Conservation (phyloP, 64 coral and sea anemone genomes). For the Montipora foliosa region DNA sequence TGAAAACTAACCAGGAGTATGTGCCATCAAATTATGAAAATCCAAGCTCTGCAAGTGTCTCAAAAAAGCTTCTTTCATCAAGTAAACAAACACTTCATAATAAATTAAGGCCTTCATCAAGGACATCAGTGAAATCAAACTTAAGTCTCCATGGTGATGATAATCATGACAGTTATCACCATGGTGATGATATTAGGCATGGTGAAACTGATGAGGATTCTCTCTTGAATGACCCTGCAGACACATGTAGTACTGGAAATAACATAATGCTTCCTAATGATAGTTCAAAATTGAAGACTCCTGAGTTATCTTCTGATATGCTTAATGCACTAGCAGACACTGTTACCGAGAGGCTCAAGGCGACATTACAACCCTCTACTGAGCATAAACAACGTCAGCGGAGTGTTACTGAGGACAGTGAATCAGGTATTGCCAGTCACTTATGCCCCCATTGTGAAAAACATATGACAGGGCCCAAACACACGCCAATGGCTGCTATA, state of each 20-base stretch:
- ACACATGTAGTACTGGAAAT: background rate
- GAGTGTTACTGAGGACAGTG: slow-evolving; percentile 25
- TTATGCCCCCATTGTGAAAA: slow-evolving; percentile 81
- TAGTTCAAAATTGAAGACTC: background rate
- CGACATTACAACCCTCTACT: slow-evolving; percentile 21
- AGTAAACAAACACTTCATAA: slow-evolving; percentile 47
- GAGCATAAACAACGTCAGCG: slow-evolving; percentile 24
- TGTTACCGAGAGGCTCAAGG: slow-evolving; percentile 65
- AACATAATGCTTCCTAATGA: background rate
- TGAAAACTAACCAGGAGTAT: background rate
- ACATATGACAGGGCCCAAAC: slow-evolving; percentile 78
- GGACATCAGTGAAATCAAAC: slow-evolving; percentile 23
- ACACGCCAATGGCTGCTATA: slow-evolving; percentile 89
- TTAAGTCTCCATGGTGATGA: background rate
- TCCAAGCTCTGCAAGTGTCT: background rate
- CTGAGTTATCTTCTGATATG: slow-evolving; percentile 65
- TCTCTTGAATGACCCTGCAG: background rate
- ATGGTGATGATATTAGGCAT: background rate
- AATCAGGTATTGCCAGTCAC: slow-evolving; percentile 90
- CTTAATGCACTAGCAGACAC: slow-evolving; percentile 77
- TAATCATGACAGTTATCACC: background rate
- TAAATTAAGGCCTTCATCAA: slow-evolving; percentile 13
- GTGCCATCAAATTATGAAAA: slow-evolving; percentile 38
- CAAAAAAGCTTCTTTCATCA: background rate
- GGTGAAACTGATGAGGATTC: background rate